Base-by-base conservation (phyloP, 2,113 vertebrate genomes). In the Heterotis niloticus region DNA sequence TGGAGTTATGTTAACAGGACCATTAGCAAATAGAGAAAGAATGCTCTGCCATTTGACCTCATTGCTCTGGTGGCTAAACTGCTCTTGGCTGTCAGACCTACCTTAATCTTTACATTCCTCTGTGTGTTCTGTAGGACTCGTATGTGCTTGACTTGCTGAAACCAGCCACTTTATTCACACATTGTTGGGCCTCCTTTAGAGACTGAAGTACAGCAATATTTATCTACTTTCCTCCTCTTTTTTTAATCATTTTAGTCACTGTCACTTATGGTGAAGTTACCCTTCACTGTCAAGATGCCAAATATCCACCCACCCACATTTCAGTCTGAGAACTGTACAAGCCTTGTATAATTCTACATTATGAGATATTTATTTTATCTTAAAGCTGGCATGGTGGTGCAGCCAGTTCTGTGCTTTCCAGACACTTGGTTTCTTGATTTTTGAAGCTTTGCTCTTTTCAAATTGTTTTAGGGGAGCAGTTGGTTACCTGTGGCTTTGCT, bases 81-180 rank as follows among this genome's bases (percentile, higher is more conserved):
- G 75, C 65, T 74, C 70, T 80, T 57, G 67, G 64, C n/a, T 52
- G n/a, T 18, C 34, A 57, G 51, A 56, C 52, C 12, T 23, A 59
- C 34, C 16, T 78, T 44, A 51, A 64, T 71, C 56, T 1, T 0
- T 69, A 76, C 65, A 75, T 76, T 51, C 29, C 5, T 17, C 18
- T 26, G 24, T 26, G 11, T n/a, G 29, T 20, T 64, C 28, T 52
- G 11, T 62, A 59, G 57, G 57, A 62, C 77, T 87, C 80, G 84
- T 81, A 87, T 80, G 79, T 83, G 29, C 28, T 44, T 76, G 84
- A 87, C 85, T 86, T 83, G 80, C 76, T 82, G 81, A 51, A 77
- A 26, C 64, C 64, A 26, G 76, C 5, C 5, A 67, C 44, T 59
- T 72, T 59, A 52, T 56, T 29, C 26, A 51, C 44, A 10, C 66